These are phyloP conservation scores for Diadophis punctatus DNA, from an alignment of 2,113 vertebrate species.

Conservation along the genomic window DNA sequence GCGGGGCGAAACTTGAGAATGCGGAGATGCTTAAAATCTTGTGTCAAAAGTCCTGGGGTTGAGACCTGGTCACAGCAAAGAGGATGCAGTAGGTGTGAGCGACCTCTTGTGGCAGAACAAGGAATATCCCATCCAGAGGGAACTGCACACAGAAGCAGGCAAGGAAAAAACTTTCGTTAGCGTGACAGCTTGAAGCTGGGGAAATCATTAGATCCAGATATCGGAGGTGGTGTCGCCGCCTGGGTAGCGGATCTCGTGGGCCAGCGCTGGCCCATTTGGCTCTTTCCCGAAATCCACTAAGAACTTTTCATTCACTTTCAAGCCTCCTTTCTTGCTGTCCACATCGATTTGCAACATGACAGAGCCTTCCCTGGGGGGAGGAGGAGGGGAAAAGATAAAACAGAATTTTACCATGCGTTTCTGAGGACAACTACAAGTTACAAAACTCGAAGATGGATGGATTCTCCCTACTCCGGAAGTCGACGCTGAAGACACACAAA, in stretches of 20 bases:
- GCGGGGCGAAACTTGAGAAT: too few species aligned
- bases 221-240: slow-evolving; percentile 91
- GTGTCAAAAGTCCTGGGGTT: not conserved
- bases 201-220: slow-evolving; percentile 79
- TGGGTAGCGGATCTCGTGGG: slow-evolving; percentile 90
- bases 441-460: not conserved
- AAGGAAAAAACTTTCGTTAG: not conserved
- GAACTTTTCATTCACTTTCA: slow-evolving; percentile 81
- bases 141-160: not conserved
- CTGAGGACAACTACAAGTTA: not conserved
- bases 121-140: not conserved
- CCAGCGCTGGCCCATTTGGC: slow-evolving; percentile 81
- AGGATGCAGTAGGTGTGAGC: not conserved
- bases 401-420: not conserved
- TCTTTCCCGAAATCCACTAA: slow-evolving; percentile 93
- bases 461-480: not conserved
- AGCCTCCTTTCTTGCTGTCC: slow-evolving; percentile 76
- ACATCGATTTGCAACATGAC: slow-evolving; percentile 91
- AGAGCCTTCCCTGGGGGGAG: slow-evolving; percentile 77
- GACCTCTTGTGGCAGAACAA: not conserved
- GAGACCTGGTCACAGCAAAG: not conserved
- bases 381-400: not conserved
- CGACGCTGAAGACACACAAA: not conserved
- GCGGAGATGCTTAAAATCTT: not conserved
- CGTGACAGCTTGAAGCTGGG: fast-evolving